Evolutionary conservation across 2,888 invertebrate species (phyloP).

Genomic region (Nomada lathburiana): DNA sequence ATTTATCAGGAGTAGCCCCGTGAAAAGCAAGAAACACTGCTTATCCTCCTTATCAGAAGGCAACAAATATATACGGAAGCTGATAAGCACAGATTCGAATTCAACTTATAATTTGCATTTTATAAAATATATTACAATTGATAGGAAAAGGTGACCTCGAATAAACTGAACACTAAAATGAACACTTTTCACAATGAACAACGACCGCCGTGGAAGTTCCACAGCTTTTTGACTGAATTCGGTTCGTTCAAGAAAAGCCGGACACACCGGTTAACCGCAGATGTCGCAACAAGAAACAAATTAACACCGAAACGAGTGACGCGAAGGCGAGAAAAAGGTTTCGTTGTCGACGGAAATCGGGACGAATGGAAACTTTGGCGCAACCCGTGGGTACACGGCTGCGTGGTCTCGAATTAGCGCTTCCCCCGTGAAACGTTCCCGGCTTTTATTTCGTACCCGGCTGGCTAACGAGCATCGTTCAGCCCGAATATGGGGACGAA

Average conservation of each 20-base stretch:
- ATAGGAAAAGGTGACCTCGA: no score
- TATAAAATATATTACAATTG: no score
- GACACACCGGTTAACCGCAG: constrained; percentile 13
- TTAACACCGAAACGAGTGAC: constrained; percentile 44
- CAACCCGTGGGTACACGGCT: background rate
- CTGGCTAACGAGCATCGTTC: constrained; percentile 61
- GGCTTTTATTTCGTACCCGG: constrained; percentile 48
- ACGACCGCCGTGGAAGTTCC: constrained; percentile 47
- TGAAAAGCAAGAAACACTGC: constrained; percentile 41
- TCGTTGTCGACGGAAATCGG: constrained; percentile 49
- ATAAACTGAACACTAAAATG: no score
- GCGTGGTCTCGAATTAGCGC: constrained; percentile 59
- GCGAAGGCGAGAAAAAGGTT: constrained; percentile 28
- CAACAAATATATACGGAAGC: constrained; percentile 9
- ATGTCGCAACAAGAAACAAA: constrained; percentile 51
- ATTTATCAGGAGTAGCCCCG: constrained; percentile 29
- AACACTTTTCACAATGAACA: background rate
- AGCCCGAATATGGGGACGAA: constrained; percentile 63
- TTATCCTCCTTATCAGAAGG: background rate
- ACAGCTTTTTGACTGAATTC: constrained; percentile 58
- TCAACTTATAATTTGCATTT: no score
- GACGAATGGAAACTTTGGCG: constrained; percentile 14
- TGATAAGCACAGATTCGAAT: no score
- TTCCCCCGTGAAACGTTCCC: constrained; percentile 25
- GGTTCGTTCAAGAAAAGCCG: constrained; percentile 20